Percentiles rank a stretch among this genome's conserved stretches.
phyloP scores from a whole-genome alignment of 2,113 vertebrate species.

The Rutilus rutilus region DNA sequence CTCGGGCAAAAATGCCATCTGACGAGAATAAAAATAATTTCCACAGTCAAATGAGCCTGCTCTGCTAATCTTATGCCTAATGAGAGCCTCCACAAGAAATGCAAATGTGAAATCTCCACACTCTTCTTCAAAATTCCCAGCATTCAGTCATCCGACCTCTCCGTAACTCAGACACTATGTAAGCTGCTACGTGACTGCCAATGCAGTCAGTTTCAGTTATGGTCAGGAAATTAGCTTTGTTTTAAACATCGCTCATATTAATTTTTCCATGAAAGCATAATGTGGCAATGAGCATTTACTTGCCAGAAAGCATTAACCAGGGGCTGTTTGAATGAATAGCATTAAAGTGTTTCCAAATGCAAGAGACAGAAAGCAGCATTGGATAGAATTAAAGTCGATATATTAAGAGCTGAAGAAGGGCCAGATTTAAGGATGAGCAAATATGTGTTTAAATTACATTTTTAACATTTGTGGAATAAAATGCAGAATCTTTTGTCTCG shows the following conservation, averaged over 20 bases:
- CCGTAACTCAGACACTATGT: constrained; percentile 13
- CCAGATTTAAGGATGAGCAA: constrained; percentile 7
- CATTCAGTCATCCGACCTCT: constrained; percentile 23
- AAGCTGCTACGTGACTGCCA: constrained; percentile 30
- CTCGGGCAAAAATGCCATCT: constrained; percentile 45
- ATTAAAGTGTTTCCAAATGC: constrained; percentile 33
- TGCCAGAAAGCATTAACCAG: constrained; percentile 47
- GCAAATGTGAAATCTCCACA: constrained; percentile 47
- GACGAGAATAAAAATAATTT: constrained; percentile 53
- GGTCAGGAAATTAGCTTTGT: constrained; percentile 28
- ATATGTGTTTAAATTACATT: not conserved
- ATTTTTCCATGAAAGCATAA: constrained; percentile 38
- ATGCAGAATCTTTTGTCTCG: not conserved
- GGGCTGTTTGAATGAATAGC: constrained; percentile 51
- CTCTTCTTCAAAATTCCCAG: constrained; percentile 22
- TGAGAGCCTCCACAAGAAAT: constrained; percentile 39
- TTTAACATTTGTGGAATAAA: not conserved
- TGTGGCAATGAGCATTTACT: constrained; percentile 52
- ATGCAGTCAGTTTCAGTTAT: constrained; percentile 33
- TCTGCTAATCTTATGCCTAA: constrained; percentile 36
- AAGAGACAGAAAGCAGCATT: constrained; percentile 3
- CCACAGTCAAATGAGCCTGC: constrained; percentile 45
- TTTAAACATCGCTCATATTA: constrained; percentile 9
- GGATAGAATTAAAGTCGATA: not conserved
- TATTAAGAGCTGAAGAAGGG: constrained; percentile 17